These are phyloP conservation scores for Neotragus moschatus DNA, from an alignment of 2,113 vertebrate genomes.

Conservation along the genomic window DNA sequence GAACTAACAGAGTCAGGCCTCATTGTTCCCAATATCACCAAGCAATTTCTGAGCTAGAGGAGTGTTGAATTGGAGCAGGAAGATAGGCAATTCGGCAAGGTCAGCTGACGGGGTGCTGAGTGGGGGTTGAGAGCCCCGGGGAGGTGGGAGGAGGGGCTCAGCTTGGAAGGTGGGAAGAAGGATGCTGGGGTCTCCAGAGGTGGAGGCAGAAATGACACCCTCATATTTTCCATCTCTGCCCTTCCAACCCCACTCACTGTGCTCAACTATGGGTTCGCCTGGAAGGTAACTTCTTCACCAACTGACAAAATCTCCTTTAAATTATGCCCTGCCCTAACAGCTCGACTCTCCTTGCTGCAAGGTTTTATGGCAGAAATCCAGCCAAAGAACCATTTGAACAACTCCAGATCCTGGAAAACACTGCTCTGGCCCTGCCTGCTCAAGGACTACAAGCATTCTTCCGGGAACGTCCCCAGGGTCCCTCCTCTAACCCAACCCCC, in stretches of 20 bases:
- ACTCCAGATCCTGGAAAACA: background rate
- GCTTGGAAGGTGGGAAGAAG: background rate
- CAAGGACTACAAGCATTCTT: background rate
- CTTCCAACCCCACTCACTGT: background rate
- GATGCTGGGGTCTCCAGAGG: background rate
- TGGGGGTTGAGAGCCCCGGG: background rate
- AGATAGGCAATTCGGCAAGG: background rate
- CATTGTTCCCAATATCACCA: slow-evolving; percentile 57
- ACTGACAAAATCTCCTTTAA: background rate
- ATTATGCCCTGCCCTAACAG: background rate
- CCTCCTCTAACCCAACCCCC: background rate
- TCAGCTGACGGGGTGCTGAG: background rate
- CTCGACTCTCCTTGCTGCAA: background rate
- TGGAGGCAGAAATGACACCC: background rate
- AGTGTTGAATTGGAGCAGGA: slow-evolving; percentile 42
- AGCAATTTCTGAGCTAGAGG: slow-evolving; percentile 47
- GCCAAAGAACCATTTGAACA: background rate
- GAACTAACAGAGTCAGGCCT: slow-evolving; percentile 61
- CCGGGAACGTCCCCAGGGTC: background rate
- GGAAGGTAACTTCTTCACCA: background rate
- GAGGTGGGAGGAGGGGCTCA: background rate
- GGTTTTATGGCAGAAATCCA: slow-evolving; percentile 6
- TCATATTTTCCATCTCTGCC: background rate
- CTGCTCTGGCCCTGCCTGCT: background rate
- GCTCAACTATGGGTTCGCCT: background rate